Base-by-base conservation (phyloP, 2,113 vertebrate genomes). In the Marmota flaviventris region DNA sequence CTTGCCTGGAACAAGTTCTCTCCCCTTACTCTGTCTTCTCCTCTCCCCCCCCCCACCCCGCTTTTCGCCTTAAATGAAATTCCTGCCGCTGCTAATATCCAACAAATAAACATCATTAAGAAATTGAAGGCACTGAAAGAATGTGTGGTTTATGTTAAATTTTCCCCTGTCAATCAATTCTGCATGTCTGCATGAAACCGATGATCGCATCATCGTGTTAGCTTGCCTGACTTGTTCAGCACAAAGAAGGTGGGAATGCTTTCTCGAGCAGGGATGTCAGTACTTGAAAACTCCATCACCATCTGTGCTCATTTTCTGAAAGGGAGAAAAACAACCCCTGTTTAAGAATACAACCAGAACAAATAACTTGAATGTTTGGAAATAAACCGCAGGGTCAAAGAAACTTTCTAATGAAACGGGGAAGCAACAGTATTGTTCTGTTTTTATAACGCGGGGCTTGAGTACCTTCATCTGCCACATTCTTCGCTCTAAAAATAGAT, bases 201-300 rank as follows among this genome's bases (percentile, higher is more conserved):
- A 99, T 99, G 99, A 99, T 99, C 99, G 98, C 99, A 99, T 99
- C 98, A 99, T 99, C 99, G 99, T 99, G 99, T 99, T 99, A 99
- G 99, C 99, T 99, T 99, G 99, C 99, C 99, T 99, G 99, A 99
- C 99, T 99, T 99, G 99, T 98, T 99, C 99, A 97, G 99, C 99
- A 99, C 99, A 99, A 99, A 99, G 99, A 99, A 99, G 99, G 99
- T 99, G 99, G 99, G 99, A 99, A 99, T 98, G 96, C 98, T 99
- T 99, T 99, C 99, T 99, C 99, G 99, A 99, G 99, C 99, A 99
- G 99, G 99, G 99, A 99, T 99, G 99, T 99, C 99, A 99, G 99
- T 99, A 99, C 99, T 99, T 99, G 99, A 99, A 99, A 99, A 99
- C 99, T 99, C 99, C 99, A 99, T 99, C 99, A 99, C 99, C 99